phyloP scores from a whole-genome alignment of 1,140 invertebrate species.

The Ctenoplectra terminalis region DNA sequence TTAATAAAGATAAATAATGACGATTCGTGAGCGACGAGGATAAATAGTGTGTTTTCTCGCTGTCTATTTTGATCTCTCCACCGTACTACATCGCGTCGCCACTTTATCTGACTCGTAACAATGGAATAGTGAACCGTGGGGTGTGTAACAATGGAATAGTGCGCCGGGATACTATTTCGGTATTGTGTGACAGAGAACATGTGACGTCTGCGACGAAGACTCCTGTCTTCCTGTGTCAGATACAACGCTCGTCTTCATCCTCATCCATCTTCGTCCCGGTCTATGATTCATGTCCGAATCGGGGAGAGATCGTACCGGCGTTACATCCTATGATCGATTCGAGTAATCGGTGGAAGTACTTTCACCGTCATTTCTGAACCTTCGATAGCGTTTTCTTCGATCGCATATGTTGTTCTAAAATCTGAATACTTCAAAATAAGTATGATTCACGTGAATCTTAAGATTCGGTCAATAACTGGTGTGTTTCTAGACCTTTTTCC shows the following conservation, averaged over 20 bases:
- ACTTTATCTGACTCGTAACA: slow-evolving; percentile 30
- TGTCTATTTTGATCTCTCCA: not conserved
- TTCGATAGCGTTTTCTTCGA: too few species aligned
- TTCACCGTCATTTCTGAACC: not conserved
- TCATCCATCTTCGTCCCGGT: not conserved
- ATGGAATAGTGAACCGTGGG: not conserved
- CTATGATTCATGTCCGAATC: not conserved
- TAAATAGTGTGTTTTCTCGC: not conserved
- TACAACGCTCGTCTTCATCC: slow-evolving; percentile 1
- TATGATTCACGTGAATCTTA: too few species aligned
- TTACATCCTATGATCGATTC: not conserved
- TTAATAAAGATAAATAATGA: slow-evolving; percentile 15
- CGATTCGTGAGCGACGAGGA: not conserved
- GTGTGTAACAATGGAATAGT: slow-evolving; percentile 12
- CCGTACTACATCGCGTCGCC: not conserved
- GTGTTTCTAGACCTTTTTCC: too few species aligned
- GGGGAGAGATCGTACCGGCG: not conserved
- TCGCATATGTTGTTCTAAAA: too few species aligned
- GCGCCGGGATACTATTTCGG: slow-evolving; percentile 17
- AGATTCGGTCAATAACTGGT: too few species aligned
- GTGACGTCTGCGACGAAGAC: slow-evolving; percentile 4
- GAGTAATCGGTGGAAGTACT: not conserved
- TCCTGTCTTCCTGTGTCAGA: slow-evolving; percentile 16
- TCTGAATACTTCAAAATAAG: too few species aligned
- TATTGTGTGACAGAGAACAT: not conserved